phyloP scores from a whole-genome alignment of 2,888 invertebrate species.

The Mechanitis messenoides region DNA sequence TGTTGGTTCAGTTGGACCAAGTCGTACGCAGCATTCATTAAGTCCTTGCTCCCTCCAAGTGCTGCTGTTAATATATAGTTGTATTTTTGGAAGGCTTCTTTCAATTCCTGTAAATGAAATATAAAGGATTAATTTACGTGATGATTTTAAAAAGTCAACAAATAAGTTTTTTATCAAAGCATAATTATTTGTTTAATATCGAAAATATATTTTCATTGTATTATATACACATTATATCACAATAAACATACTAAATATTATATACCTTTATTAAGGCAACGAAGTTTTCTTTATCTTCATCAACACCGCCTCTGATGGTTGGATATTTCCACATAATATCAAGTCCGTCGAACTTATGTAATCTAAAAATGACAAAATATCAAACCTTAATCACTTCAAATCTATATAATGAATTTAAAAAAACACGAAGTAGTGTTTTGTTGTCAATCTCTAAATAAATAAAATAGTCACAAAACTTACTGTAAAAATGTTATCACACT shows the following conservation, averaged over 20 bases:
- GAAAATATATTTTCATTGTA: too few species aligned
- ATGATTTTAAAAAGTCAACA: too few species aligned
- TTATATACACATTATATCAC: too few species aligned
- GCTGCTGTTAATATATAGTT: conserved; percentile 86
- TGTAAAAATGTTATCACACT: conserved; percentile 82
- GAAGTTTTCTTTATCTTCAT: conserved; percentile 85
- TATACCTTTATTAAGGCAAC: conserved; percentile 81
- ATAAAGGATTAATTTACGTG: not conserved
- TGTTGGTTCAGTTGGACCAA: conserved; percentile 80
- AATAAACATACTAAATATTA: not conserved
- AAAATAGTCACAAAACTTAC: conserved; percentile 46
- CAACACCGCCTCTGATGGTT: conserved; percentile 82
- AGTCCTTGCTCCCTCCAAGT: conserved; percentile 83
- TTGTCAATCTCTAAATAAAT: too few species aligned
- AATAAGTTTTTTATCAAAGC: too few species aligned
- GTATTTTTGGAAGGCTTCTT: conserved; percentile 80
- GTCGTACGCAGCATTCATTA: conserved; percentile 86
- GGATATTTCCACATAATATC: conserved; percentile 92
- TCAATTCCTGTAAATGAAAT: conserved; percentile 76
- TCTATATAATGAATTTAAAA: too few species aligned
- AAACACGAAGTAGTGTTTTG: too few species aligned
- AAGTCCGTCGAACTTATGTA: conserved; percentile 83
- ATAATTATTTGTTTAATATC: too few species aligned
- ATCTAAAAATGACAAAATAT: conserved; percentile 61
- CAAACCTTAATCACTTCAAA: too few species aligned